These are phyloP conservation scores for Sminthopsis crassicaudata DNA, from an alignment of 2,113 vertebrate genomes.

Conservation along the genomic window DNA sequence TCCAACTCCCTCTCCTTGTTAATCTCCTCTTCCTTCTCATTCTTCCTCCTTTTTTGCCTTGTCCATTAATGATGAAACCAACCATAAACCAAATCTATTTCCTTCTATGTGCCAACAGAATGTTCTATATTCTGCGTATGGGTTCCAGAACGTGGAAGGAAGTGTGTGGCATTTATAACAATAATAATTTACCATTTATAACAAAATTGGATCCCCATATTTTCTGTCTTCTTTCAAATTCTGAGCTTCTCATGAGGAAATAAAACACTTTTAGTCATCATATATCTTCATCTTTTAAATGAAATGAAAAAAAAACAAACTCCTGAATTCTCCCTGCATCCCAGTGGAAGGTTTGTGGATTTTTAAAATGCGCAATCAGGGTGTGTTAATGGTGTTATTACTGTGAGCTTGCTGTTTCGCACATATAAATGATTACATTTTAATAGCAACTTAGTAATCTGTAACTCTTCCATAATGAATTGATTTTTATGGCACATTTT, in stretches of 20 bases:
- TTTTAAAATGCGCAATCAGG: constrained; percentile 6
- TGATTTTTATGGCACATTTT: constrained; percentile 72
- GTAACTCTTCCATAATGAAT: constrained; percentile 50
- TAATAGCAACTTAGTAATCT: constrained; percentile 22
- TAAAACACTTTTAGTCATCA: background rate
- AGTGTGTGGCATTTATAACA: too few species aligned
- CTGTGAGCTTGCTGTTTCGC: background rate
- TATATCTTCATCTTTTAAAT: background rate
- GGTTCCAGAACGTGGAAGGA: background rate
- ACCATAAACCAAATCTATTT: background rate
- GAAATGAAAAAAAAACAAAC: background rate
- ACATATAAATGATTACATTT: background rate
- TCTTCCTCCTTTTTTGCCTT: background rate
- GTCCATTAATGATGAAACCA: background rate
- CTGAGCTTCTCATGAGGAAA: background rate
- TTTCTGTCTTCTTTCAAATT: background rate
- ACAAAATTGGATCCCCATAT: background rate
- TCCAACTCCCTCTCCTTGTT: too few species aligned
- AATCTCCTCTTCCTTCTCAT: too few species aligned
- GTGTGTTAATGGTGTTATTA: constrained; percentile 37
- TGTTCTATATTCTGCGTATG: background rate
- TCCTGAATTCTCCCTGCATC: background rate
- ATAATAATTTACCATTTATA: background rate
- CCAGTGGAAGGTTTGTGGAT: background rate
- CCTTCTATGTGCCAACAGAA: background rate